These are phyloP conservation scores for Bucco capensis DNA, from an alignment of 2,113 vertebrate species.

Conservation along the genomic window DNA sequence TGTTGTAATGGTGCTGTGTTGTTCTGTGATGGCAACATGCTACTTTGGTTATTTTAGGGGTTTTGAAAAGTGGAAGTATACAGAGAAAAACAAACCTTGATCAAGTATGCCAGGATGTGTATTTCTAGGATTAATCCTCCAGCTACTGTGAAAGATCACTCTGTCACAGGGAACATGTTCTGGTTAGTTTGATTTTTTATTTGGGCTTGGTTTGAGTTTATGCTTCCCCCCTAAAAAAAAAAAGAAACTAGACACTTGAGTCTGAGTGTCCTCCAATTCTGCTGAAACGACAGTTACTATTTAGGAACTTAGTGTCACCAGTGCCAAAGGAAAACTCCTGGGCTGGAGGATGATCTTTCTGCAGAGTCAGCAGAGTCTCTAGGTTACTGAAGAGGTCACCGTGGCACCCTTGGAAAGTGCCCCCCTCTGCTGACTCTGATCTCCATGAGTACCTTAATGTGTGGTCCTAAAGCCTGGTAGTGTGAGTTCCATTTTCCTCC, in stretches of 20 bases:
- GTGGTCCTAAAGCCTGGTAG: neutral
- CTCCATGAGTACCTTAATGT: neutral
- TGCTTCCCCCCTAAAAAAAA: no score
- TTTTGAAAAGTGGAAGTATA: neutral
- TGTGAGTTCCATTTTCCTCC: neutral
- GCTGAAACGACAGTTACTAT: neutral
- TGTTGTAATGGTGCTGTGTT: neutral
- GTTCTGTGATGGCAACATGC: constrained; percentile 32
- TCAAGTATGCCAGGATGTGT: neutral
- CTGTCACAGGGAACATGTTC: neutral
- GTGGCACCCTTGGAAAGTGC: neutral
- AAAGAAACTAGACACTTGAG: neutral
- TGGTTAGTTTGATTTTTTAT: neutral
- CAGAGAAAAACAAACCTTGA: constrained; percentile 16
- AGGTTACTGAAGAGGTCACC: neutral
- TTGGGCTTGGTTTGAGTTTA: neutral
- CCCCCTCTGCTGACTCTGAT: neutral
- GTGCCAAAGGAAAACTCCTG: neutral
- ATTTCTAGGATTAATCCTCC: neutral
- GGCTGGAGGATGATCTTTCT: neutral
- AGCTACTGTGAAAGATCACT: neutral
- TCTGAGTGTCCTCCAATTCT: neutral
- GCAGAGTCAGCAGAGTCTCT: neutral
- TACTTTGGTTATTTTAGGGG: constrained; percentile 30
- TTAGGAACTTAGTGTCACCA: neutral